Conservation (phyloP, 1,140 invertebrate species). For the Danaus plexippus region DNA sequence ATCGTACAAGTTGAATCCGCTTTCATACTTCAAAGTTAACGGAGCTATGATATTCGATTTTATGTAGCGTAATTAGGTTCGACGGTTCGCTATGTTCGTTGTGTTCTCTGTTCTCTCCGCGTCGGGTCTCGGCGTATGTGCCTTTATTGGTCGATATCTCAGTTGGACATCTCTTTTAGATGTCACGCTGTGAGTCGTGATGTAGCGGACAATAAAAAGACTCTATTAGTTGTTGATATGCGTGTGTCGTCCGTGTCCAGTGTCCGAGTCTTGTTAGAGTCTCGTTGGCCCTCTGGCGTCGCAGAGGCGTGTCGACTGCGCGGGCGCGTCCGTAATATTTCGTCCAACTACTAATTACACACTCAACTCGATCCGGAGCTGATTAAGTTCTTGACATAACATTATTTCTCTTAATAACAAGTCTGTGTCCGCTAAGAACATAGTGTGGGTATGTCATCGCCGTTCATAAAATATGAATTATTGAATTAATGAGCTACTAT, state of each 20-base stretch:
- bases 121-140: slow-evolving; percentile 35
- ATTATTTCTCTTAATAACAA: slow-evolving; percentile 29
- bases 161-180: slow-evolving; percentile 40
- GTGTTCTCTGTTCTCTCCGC: slow-evolving; percentile 10
- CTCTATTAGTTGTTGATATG: slow-evolving; percentile 7
- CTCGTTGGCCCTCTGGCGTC: slow-evolving; percentile 25
- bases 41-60: slow-evolving; percentile 50
- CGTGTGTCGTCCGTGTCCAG: background rate
- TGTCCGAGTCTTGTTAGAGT: slow-evolving; percentile 9
- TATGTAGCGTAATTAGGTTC: slow-evolving; percentile 65
- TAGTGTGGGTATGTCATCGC: no score
- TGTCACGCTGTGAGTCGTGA: slow-evolving; percentile 30
- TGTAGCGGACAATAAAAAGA: slow-evolving; percentile 25
- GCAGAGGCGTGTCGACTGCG: slow-evolving; percentile 32
- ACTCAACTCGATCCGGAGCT: slow-evolving; percentile 27
- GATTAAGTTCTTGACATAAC: slow-evolving; percentile 60
- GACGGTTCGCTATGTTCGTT: slow-evolving; percentile 45
- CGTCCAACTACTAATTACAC: slow-evolving; percentile 60
- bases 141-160: slow-evolving; percentile 46
- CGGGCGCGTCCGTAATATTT: slow-evolving; percentile 54
- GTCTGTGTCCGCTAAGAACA: no score
- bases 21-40: slow-evolving; percentile 54
- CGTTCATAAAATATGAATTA: no score
- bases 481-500: no score
- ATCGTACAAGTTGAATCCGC: slow-evolving; percentile 41